phyloP scores from a whole-genome alignment of 2,113 vertebrate species.

The Mugil cephalus region DNA sequence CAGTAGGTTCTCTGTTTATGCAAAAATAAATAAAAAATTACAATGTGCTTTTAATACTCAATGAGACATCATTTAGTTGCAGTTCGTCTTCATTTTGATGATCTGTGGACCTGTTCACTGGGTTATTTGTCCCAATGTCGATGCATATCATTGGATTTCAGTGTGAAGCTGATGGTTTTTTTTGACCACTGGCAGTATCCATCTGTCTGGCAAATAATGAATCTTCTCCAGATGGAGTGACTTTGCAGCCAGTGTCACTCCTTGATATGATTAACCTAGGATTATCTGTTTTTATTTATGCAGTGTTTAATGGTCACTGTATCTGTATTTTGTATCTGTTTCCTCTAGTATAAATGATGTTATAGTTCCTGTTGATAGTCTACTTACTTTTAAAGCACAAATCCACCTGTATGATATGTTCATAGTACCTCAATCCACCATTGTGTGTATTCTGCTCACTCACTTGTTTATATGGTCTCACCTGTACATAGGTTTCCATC shows the following conservation, averaged over 20 bases:
- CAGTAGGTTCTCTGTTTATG: conserved; percentile 42
- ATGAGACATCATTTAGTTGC: not conserved
- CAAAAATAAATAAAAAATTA: not conserved
- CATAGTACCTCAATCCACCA: too few relatives aligned
- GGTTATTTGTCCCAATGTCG: not conserved
- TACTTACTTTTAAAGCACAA: too few relatives aligned
- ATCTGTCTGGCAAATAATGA: conserved; percentile 47
- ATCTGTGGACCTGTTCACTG: not conserved
- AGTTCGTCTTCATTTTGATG: not conserved
- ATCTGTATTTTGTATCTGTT: too few relatives aligned
- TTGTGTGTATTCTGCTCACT: too few relatives aligned
- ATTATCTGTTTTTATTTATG: too few relatives aligned
- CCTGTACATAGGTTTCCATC: too few relatives aligned
- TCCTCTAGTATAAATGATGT: too few relatives aligned
- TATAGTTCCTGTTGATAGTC: too few relatives aligned
- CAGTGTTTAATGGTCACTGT: too few relatives aligned
- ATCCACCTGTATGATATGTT: too few relatives aligned
- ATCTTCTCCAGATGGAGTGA: conserved; percentile 27
- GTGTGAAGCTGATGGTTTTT: not conserved
- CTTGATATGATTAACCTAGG: too few relatives aligned
- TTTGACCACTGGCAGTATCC: conserved; percentile 17
- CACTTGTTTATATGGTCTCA: too few relatives aligned
- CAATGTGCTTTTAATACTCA: not conserved
- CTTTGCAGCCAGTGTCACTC: conserved; percentile 47
- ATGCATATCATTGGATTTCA: not conserved